Base-by-base conservation (phyloP, 2,888 invertebrate species). In the Pristionchus maxplancki region DNA sequence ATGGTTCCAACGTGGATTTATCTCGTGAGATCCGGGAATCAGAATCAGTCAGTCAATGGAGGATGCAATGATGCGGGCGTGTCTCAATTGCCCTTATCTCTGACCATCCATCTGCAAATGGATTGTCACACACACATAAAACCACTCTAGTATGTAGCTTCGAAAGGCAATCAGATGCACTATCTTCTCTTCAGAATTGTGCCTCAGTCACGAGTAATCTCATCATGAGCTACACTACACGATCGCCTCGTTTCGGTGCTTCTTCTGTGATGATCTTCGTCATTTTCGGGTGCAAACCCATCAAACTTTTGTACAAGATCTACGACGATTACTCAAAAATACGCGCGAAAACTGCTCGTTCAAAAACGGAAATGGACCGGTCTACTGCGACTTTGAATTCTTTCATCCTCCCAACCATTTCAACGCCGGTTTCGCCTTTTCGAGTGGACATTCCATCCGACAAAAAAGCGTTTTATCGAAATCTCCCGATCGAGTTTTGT, bases 61-160 rank as follows among this genome's bases (percentile, higher is more conserved):
- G 31, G 31, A 34, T 34, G 31, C 31, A 67, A 67, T 67, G 67
- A 67, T 67, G 67, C 78, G 78, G 78, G 44, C 78, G 71, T 71
- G 71, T 34, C 71, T 3, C 71, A 24, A 20, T 48, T 15, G 34
- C 17, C 71, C 78, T 78, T 78, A 78, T 78, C 78, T n/a, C n/a
- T 78, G n/a, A n/a, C n/a, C n/a, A n/a, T 71, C 71, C 37, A 71
- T 71, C 71, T 71, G 71, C 71, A 71, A 37, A 71, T 37, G 71
- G 24, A 71, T 67, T 67, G 64, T 67, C 71, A 71, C 34, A 71
- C 34, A 71, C n/a, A n/a, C 15, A 17, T 37, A 8, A 6, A 20
- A 71, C 20, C 20, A 71, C 37, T 71, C 71, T 71, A 71, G 71
- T 71, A 37, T 71, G 37, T 71, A 71, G 71, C 34, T 71, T 71